Base-by-base conservation (phyloP, 2,113 vertebrate species). In the Felis chaus region DNA sequence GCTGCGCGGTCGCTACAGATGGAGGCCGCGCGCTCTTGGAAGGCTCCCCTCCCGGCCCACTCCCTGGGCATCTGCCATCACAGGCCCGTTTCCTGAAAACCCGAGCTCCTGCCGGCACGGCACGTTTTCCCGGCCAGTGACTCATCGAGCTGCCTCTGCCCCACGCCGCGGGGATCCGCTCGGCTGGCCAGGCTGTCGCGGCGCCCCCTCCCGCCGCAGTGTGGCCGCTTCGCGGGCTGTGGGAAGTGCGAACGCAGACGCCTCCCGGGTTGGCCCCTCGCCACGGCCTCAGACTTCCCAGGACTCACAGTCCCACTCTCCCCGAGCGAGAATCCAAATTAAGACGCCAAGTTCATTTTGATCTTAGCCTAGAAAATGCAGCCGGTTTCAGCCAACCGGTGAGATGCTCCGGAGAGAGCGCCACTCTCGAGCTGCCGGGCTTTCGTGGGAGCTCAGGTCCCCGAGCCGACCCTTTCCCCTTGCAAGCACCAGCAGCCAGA, bases 61-160 rank as follows among this genome's bases (percentile, higher is more conserved):
- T 31, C 29, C 74, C 53, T 53, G 61, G 83, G 87, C 11, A 1
- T 41, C 69, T 65, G 95, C 95, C 86, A 5, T 76, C 81, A 15
- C 29, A 78, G 90, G 68, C 95, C 65, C 13, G 57, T 31, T 96
- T 85, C 88, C 86, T 94, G 69, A 90, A 83, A 97, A 73, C 48
- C 91, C 74, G n/a, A 80, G 87, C 95, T 65, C 25, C 27, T 83
- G 92, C 89, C 76, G 23, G 48, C 33, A 12, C 29, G 90, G 78
- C 93, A 69, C 36, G n/a, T 45, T 86, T 83, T 89, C 55, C 7
- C 7, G 3, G 27, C 29, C 5, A 63, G 36, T 93, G 91, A 95
- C 0, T 96, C 94, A 66, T 83, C 61, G 23, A 31, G 81, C 53
- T 82, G 57, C 21, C 21, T 1, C 78, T 83, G 55, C 80, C 90